Percentiles rank a stretch among this genome's conserved stretches.
phyloP scores from a whole-genome alignment of 2,113 vertebrate species.

The Climacteris rufus region DNA sequence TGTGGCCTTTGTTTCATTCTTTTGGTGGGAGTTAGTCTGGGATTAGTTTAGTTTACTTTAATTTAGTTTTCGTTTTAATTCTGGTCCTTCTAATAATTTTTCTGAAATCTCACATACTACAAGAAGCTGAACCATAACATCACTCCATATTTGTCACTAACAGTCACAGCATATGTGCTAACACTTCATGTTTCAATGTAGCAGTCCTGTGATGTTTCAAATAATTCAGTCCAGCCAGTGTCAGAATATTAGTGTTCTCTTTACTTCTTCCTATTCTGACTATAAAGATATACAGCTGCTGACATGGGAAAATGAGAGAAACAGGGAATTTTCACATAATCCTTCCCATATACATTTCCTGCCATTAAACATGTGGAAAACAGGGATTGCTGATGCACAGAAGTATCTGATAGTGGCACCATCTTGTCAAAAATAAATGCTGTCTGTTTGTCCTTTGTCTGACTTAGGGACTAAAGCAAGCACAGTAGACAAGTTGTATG shows the following conservation, averaged over 20 bases:
- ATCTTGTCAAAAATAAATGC: background rate
- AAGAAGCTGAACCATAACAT: background rate
- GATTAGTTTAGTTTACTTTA: background rate
- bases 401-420: background rate
- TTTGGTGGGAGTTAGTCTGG: background rate
- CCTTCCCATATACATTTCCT: background rate
- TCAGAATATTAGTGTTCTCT: background rate
- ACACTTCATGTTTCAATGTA: background rate
- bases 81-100: background rate
- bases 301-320: background rate
- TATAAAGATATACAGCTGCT: background rate
- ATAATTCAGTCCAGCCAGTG: background rate
- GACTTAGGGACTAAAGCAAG: background rate
- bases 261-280: background rate
- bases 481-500: rapidly evolving
- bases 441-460: background rate
- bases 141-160: rapidly evolving
- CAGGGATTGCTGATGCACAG: background rate
- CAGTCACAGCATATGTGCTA: background rate
- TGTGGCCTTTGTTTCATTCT: background rate
- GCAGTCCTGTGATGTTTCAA: background rate
- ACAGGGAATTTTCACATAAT: background rate
- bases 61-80: background rate
- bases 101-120: background rate
- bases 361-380: background rate